phyloP scores from a whole-genome alignment of 1,140 invertebrate genomes.

The Parapsyche elsis region DNA sequence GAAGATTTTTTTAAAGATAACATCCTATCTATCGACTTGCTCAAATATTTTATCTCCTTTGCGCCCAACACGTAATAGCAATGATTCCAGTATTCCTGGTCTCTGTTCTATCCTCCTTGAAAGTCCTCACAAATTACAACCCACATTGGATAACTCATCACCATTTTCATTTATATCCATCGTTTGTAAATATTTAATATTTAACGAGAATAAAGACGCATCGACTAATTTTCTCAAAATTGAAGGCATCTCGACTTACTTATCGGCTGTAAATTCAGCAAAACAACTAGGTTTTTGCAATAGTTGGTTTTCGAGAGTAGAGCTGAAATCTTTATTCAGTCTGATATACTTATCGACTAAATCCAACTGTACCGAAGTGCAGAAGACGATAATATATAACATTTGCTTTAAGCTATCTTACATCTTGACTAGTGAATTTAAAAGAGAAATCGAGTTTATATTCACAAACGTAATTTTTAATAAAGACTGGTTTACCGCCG shows the following conservation, averaged over 20 bases:
- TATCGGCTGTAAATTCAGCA: conserved; percentile 41
- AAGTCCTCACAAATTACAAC: conserved; percentile 65
- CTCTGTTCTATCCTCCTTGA: conserved; percentile 59
- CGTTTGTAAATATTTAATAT: conserved; percentile 60
- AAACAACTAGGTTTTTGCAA: conserved; percentile 62
- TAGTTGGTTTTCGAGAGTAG: conserved; percentile 71
- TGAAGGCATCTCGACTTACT: conserved; percentile 43
- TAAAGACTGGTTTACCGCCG: conserved; percentile 68
- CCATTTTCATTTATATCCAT: conserved; percentile 66
- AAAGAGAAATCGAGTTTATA: conserved; percentile 64
- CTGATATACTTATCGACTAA: conserved; percentile 63
- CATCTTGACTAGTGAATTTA: conserved; percentile 66
- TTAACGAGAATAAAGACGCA: conserved; percentile 54
- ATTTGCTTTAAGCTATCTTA: conserved; percentile 68
- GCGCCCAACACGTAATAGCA: background rate
- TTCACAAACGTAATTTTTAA: conserved; percentile 69
- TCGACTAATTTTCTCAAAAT: conserved; percentile 37
- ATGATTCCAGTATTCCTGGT: background rate
- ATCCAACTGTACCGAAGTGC: conserved; percentile 58
- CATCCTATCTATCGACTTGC: conserved; percentile 15
- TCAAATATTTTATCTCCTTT: conserved; percentile 48
- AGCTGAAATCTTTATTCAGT: conserved; percentile 67
- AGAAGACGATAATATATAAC: conserved; percentile 66
- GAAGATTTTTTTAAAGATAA: conserved; percentile 44
- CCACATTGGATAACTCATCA: conserved; percentile 64